A percentile compares a stretch with the other conserved stretches of the same genome.
phyloP scores from a whole-genome alignment of 2,113 vertebrate species.

The Semnornis frantzii region DNA sequence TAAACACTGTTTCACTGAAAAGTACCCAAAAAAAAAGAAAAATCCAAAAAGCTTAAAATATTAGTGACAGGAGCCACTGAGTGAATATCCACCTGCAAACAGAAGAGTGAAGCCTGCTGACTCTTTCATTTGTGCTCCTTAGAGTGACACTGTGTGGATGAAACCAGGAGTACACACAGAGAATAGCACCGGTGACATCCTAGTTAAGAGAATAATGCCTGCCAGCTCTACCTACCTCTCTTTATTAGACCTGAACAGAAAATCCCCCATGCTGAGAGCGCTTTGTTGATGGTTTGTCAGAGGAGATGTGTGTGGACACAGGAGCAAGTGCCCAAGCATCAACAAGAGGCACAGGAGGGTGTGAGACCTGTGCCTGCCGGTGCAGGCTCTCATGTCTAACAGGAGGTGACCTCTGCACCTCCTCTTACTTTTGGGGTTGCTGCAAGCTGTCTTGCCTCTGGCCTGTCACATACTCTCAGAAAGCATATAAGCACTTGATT shows the following conservation, averaged over 20 bases:
- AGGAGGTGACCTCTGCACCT: background rate
- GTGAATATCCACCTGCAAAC: background rate
- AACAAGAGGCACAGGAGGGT: background rate
- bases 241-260: background rate
- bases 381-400: background rate
- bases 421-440: background rate
- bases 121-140: constrained; percentile 68
- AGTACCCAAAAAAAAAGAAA: background rate
- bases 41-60: background rate
- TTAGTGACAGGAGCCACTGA: constrained; percentile 1
- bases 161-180: constrained; percentile 69
- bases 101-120: constrained; percentile 45
- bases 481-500: background rate
- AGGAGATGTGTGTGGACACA: background rate
- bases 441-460: background rate
- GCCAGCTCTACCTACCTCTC: background rate
- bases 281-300: background rate
- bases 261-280: background rate
- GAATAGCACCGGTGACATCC: background rate
- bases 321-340: accelerated
- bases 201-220: background rate
- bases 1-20: background rate
- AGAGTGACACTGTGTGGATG: constrained; percentile 81
- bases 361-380: background rate
- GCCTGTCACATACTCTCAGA: background rate